Evolutionary conservation across 1,140 invertebrate species (phyloP), one percentile per base, ranked within the genome.

Genomic region (Drosophila arawakana): DNA sequence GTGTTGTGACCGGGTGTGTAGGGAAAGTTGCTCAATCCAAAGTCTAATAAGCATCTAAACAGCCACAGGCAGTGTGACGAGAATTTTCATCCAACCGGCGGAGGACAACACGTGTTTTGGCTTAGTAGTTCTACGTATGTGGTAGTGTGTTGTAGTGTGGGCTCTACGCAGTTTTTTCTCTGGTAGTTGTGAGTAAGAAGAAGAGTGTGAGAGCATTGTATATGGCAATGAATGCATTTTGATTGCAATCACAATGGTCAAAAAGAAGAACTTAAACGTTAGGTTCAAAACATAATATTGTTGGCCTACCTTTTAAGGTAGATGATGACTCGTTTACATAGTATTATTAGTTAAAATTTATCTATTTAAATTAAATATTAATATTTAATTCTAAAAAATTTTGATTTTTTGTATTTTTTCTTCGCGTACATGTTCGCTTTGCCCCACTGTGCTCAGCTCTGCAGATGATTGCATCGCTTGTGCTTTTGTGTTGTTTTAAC

Each of bases 21-120:
- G 59, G 7, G 41, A 41, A 47, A 35, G 18, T 62, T 78, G 79
- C 59, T 54, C 18, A 39, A 50, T 30, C 80, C 62, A 62, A 55
- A 79, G 76, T 55, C 63, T 86, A 86, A 86, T 88, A 86, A 82
- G 83, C 83, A 82, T 70, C 76, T 88, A 88, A 88, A 59, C 71
- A 68, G 71, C 47, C 34, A 21, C 47, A 77, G 74, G 70, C 75
- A 52, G 70, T 66, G 58, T 68, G 74, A 81, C 70, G 60, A 62
- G 55, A 77, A 39, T 71, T 62, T 57, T 30, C 63, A 83, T 35
- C 69, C 52, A 46, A 49, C 30, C 77, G 60, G 58, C 68, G 57
- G 18, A 46, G n/a, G 34, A 15, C 49, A 47, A 44, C 72, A 86
- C 82, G 83, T 85, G 82, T 70, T 81, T 73, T 76, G 47, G 63